phyloP scores from a whole-genome alignment of 2,888 invertebrate species.

The Oscheius sp. region DNA sequence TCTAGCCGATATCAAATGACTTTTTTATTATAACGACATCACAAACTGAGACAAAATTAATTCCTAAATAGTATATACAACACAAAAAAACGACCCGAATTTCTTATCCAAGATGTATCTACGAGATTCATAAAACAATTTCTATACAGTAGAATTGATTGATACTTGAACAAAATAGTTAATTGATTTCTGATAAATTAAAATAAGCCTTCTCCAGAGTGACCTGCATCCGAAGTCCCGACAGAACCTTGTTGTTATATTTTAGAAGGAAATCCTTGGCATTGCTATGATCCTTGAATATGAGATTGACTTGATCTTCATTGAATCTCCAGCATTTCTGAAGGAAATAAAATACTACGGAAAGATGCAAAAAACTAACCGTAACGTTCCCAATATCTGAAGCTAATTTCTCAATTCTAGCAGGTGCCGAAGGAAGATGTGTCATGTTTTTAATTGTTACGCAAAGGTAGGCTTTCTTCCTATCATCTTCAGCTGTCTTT shows the following conservation, averaged over 20 bases:
- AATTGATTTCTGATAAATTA: conserved; percentile 52
- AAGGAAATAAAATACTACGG: conserved; percentile 35
- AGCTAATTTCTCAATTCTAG: conserved; percentile 53
- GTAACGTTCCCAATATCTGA: conserved; percentile 54
- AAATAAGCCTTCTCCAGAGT: conserved; percentile 60
- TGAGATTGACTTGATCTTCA: conserved; percentile 62
- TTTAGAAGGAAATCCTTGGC: conserved; percentile 70
- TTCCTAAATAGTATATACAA: too few relatives aligned
- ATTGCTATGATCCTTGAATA: conserved; percentile 67
- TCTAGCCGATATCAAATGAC: too few relatives aligned
- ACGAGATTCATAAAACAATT: too few relatives aligned
- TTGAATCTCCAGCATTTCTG: conserved; percentile 67
- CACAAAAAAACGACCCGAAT: too few relatives aligned
- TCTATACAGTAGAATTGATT: too few relatives aligned
- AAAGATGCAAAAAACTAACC: conserved; percentile 41
- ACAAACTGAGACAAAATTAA: too few relatives aligned
- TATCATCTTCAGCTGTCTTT: conserved; percentile 22
- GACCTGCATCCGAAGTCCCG: conserved; percentile 55
- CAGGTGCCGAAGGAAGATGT: conserved; percentile 52
- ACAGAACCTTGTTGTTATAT: conserved; percentile 62
- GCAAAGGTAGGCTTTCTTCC: conserved; percentile 63
- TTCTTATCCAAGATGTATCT: too few relatives aligned
- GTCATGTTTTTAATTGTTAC: conserved; percentile 62
- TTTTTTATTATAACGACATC: too few relatives aligned
- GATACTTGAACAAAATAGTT: neutral